Evolutionary conservation across 2,888 invertebrate species (phyloP).

Genomic region (Beris chalybata): DNA sequence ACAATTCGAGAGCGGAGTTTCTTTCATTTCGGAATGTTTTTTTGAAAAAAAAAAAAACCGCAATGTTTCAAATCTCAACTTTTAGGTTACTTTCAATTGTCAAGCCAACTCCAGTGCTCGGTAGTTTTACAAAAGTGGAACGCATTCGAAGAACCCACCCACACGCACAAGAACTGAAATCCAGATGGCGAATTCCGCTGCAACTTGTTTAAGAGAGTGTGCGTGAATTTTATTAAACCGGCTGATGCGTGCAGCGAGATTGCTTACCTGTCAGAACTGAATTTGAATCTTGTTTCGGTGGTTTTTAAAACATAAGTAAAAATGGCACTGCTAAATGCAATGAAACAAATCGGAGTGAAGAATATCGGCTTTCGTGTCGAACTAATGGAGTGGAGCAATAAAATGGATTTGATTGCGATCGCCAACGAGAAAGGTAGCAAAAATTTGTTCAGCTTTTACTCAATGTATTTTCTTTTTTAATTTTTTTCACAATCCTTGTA

Average conservation of each 20-base stretch:
- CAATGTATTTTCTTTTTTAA: too few relatives aligned
- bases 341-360: slow-evolving; percentile 53
- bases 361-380: slow-evolving; percentile 62
- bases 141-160: too few relatives aligned
- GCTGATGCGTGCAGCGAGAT: background rate
- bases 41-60: background rate
- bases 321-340: slow-evolving; percentile 52
- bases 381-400: slow-evolving; percentile 89
- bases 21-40: slow-evolving; percentile 59
- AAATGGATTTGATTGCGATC: slow-evolving; percentile 89
- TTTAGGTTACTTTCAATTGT: slow-evolving; percentile 10
- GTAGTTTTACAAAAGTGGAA: background rate
- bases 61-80: background rate
- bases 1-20: slow-evolving; percentile 67
- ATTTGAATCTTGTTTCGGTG: background rate
- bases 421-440: slow-evolving; percentile 77
- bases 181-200: too few relatives aligned
- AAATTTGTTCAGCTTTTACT: too few relatives aligned
- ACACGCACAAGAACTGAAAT: too few relatives aligned
- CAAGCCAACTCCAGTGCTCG: slow-evolving; percentile 7
- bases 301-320: slow-evolving; percentile 14
- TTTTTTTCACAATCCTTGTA: too few relatives aligned
- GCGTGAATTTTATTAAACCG: background rate
- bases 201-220: background rate
- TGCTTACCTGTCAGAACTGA: slow-evolving; percentile 1